Percentiles rank a stretch among this genome's conserved stretches.
Conservation (phyloP, 2,797 vertebrate species). For the Cirrhinus mrigala region DNA sequence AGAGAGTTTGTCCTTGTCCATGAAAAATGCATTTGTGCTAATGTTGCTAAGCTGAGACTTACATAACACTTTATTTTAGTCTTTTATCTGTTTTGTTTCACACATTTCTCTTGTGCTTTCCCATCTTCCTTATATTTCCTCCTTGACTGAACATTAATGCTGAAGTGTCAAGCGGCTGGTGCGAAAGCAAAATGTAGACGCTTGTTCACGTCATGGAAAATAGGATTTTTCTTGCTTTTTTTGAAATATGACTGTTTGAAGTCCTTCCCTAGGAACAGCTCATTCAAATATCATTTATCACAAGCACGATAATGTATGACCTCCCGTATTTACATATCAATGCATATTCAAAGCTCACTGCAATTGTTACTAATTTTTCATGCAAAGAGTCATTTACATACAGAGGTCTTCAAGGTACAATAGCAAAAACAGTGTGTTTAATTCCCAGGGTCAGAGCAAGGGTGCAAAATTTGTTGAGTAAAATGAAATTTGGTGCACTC, state of each 20-base stretch:
- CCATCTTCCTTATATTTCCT: background rate
- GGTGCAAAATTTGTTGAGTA: background rate
- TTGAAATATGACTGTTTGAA: background rate
- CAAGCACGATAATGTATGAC: background rate
- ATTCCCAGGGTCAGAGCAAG: background rate
- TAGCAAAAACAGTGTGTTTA: background rate
- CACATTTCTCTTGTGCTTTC: background rate
- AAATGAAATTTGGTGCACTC: no score
- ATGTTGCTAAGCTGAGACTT: background rate
- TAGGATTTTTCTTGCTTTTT: constrained; percentile 4
- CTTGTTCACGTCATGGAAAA: constrained; percentile 18
- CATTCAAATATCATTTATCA: background rate
- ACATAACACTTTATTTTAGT: background rate
- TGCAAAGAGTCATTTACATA: background rate
- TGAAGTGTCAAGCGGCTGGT: background rate
- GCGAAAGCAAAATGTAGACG: background rate
- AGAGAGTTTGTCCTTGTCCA: constrained; percentile 1
- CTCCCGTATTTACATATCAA: constrained; percentile 1
- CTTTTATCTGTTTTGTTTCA: constrained; percentile 25
- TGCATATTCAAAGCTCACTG: constrained; percentile 12
- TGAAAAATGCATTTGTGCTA: background rate
- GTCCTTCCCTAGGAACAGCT: background rate
- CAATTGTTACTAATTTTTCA: background rate
- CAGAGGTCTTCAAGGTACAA: background rate
- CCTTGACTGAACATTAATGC: background rate